Base-by-base conservation (phyloP, 2,113 vertebrate species). In the Pseudorhombus dupliciocellatus region DNA sequence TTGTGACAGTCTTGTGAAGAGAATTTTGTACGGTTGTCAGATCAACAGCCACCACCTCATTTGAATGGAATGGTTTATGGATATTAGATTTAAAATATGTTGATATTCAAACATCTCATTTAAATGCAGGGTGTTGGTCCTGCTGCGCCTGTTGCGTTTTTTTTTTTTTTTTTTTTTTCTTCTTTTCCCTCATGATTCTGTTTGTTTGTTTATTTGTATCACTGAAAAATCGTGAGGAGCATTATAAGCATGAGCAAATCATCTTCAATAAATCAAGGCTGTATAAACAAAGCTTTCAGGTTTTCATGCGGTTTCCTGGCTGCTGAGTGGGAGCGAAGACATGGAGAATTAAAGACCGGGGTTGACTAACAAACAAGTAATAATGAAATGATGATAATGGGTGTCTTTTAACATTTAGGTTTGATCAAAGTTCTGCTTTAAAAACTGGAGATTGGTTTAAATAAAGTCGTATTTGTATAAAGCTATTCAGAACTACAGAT, bases 81-180 rank as follows among this genome's bases (percentile, higher is more conserved):
- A 46, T 46, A 15, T 46, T 15, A 1, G 4, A 7, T 46, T 46
- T 46, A 7, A 46, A 46, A 20, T 46, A 20, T 46, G 16, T 37
- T 3, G 42, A 46, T 30, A 65, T 66, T 80, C 50, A 68, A 69
- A 75, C 28, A 31, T 28, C 5, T 21, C 22, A 58, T 80, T 73
- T 58, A 67, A 83, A 71, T 72, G 12, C 21, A 34, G 21, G 59
- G 2, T 26, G 40, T 42, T 60, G 60, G 34, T 51, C 4, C 31
- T 28, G 9, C 24, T 22, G 24, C 14, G 24, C n/a, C 28, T 79
- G 42, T 14, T n/a, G 34, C 57, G 56, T 56, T 8, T 4, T 26
- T 28, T 56, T 40, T 11, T 37, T 30, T 1, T 18, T 40, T 11
- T 37, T 30, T 1, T 18, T 56, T 8, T 4, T 26, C 22, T 56